These are phyloP conservation scores for Drosophila navojoa DNA, from an alignment of 1,140 invertebrate species.

Conservation along the genomic window DNA sequence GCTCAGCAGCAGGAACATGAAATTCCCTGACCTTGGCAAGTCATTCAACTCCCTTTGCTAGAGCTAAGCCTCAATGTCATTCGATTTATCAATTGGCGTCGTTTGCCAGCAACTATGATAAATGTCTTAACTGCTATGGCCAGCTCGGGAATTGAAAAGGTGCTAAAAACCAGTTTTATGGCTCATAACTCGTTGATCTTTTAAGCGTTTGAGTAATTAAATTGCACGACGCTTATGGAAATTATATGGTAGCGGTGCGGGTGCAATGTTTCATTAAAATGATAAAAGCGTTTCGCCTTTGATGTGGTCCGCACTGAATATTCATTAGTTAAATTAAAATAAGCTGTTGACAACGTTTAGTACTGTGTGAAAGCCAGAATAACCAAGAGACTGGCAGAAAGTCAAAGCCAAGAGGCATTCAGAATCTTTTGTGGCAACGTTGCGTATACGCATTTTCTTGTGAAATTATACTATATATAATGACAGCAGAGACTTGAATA, in stretches of 20 bases:
- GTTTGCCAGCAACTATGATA: neutral
- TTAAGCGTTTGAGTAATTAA: constrained; percentile 43
- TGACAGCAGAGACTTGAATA: too few relatives aligned
- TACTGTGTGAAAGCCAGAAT: constrained; percentile 6
- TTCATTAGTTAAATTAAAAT: constrained; percentile 51
- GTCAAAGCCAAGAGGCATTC: constrained; percentile 19
- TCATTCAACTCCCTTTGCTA: neutral
- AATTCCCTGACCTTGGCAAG: neutral
- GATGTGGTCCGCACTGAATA: constrained; percentile 29
- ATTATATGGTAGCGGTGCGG: neutral
- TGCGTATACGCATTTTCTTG: constrained; percentile 26
- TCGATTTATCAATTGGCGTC: neutral
- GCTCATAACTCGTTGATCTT: neutral
- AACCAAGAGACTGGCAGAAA: constrained; percentile 7
- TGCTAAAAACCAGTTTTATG: constrained; percentile 19
- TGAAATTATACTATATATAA: neutral
- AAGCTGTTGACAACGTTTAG: constrained; percentile 17
- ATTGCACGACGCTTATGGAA: constrained; percentile 24
- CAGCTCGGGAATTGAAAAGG: constrained; percentile 19
- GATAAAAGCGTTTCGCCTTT: constrained; percentile 31
- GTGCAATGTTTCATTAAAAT: constrained; percentile 4
- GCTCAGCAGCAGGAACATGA: too few relatives aligned
- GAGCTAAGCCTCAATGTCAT: neutral
- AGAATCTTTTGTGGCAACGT: constrained; percentile 17
- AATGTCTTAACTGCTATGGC: neutral